These are phyloP conservation scores for Drosophila recens DNA, from an alignment of 2,888 invertebrate species.

Conservation along the genomic window DNA sequence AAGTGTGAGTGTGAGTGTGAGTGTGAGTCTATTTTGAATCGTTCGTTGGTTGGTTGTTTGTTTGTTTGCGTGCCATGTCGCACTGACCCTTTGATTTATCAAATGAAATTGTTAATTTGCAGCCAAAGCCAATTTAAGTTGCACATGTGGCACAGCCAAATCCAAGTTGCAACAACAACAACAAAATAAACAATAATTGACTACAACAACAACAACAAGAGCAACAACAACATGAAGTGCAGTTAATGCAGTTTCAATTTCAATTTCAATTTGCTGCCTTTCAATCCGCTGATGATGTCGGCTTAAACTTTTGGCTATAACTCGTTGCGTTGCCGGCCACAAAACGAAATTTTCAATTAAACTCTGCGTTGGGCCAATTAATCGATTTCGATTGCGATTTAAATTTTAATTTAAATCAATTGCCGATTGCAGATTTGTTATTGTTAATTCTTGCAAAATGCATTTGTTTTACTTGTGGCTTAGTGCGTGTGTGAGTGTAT, in stretches of 20 bases:
- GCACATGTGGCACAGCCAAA: conserved; percentile 44
- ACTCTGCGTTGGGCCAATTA: conserved; percentile 60
- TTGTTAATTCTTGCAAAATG: conserved; percentile 22
- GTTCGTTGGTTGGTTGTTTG: not conserved
- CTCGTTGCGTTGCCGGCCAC: not conserved
- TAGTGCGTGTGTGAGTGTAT: conserved; percentile 1
- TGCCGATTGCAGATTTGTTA: conserved; percentile 39
- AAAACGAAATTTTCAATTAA: conserved; percentile 59
- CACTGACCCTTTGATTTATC: conserved; percentile 50
- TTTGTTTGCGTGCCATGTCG: conserved; percentile 21
- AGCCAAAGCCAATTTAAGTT: conserved; percentile 71
- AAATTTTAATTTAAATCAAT: conserved; percentile 73
- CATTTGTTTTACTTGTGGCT: conserved; percentile 25
- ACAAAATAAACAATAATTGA: conserved; percentile 26
- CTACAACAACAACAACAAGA: conserved; percentile 19
- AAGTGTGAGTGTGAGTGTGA: conserved; percentile 2
- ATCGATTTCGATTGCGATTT: conserved; percentile 71
- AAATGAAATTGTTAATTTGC: conserved; percentile 81
- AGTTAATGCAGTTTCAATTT: conserved; percentile 69
- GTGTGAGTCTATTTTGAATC: conserved; percentile 16
- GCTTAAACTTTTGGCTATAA: conserved; percentile 16
- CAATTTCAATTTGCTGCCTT: conserved; percentile 31
- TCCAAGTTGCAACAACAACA: conserved; percentile 32
- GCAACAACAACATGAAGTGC: conserved; percentile 16
- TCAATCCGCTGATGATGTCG: conserved; percentile 8